These are phyloP conservation scores for Astreopora myriophthalma DNA, from an alignment of 64 coral and sea anemone species.

Conservation along the genomic window DNA sequence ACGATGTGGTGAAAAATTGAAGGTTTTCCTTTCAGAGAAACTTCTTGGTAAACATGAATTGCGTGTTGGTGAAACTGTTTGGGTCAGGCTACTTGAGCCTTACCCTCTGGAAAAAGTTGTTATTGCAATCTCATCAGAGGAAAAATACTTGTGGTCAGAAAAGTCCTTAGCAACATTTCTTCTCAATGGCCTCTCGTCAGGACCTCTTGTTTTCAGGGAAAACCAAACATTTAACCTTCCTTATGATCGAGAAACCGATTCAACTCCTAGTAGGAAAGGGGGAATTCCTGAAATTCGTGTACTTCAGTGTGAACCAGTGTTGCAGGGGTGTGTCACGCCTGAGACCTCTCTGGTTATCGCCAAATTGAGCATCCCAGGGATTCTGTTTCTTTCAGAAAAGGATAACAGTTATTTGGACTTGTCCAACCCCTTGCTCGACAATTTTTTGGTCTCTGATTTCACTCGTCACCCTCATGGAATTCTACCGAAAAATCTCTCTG, in stretches of 20 bases:
- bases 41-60: slow-evolving; percentile 1
- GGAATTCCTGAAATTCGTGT: neutral
- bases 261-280: neutral
- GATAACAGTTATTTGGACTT: neutral
- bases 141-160: neutral
- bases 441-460: slow-evolving; percentile 23
- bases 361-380: neutral
- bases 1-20: neutral
- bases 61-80: slow-evolving; percentile 7
- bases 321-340: neutral
- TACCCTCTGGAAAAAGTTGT: slow-evolving; percentile 29
- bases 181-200: neutral
- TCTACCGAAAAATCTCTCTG: neutral
- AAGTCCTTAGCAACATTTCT: neutral
- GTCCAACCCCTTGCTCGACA: neutral
- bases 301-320: slow-evolving; percentile 26
- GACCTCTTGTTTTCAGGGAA: slow-evolving; percentile 22
- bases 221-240: neutral
- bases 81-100: neutral
- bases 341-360: slow-evolving; percentile 4
- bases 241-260: neutral
- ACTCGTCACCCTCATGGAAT: neutral
- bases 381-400: neutral
- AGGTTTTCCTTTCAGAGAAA: neutral
- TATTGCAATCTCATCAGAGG: neutral